Evolutionary conservation across 2,888 invertebrate genomes (phyloP), one percentile per base, ranked within the genome.

Genomic region (Blastobasis adustella): DNA sequence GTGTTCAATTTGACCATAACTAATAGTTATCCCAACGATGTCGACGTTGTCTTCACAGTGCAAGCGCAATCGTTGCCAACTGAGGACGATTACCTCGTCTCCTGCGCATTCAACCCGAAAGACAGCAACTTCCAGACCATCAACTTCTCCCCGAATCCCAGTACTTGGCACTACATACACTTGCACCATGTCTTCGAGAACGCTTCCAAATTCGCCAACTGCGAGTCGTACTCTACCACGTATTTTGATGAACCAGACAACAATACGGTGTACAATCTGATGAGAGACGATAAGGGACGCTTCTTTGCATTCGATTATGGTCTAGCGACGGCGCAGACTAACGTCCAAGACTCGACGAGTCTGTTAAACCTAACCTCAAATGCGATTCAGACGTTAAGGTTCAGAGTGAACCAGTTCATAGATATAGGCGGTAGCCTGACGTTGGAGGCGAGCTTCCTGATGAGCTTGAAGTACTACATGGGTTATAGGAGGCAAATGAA

Each of bases 371-470:
- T 96, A 46, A 92, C 93, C 7, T 91, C 91, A 4, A 86, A 89
- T 1, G 90, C 90, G 60, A 88, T 92, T 38, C 91, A 91, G 45
- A 89, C 92, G 0, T 84, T 96, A 49, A 90, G 92, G 57, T 95
- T 96, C 69, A 89, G 90, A 52, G 85, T 96, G 8, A 91, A 92
- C 42, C 90, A 93, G 53, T 90, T 93, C 37, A 85, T 87, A 46
- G 96, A 96, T 66, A 92, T 94, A 40, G 97, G 97, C 0, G 96
- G 96, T 0, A 95, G 94, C 3, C 71, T 96, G 23, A 90, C 92
- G 0, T 90, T 95, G 58, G 93, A 93, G 49, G 82, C 94, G 0
- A 93, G 93, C 49, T 85, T 95, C 67, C 89, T 93, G 62, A 91
- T 91, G 73, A 91, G 86, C 61, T 63, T 86, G 59, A 90, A 86